Evolutionary conservation across 2,797 vertebrate species (phyloP), one percentile per base, ranked within the genome.

Genomic region (Caiman crocodilus): DNA sequence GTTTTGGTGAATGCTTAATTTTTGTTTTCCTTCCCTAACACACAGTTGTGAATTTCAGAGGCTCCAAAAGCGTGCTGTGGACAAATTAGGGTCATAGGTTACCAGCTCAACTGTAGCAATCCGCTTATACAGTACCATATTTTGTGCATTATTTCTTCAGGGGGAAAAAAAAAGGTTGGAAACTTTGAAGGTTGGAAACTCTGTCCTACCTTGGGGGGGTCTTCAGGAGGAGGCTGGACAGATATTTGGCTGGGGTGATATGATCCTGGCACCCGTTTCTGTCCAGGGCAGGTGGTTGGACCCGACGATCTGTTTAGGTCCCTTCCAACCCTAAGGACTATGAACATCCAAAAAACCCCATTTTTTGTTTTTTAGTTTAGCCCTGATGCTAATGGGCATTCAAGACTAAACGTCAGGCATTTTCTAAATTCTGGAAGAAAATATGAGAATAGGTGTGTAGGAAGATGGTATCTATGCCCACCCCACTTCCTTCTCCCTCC

Each of bases 31-130:
- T 81, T 76, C 1, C 61, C 30, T 61, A 74, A 61, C 18, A 63
- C n/a, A 13, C 8, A 2, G 13, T 81, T 76, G 55, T 0, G 1
- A 57, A 23, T 17, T 80, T 12, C 42, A 28, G 23, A 3, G 6
- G 56, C 50, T 4, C 57, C 25, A 3, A 55, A 77, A 26, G 5
- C 75, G 50, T 4, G 1, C 10, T 77, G 14, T 57, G 60, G 32
- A 3, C 26, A 55, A 59, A 73, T 61, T 76, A 89, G 35, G 15
- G 1, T 20, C 26, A 32, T 77, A 82, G 73, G 32, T 93, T 67
- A 64, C 79, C 1, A 64, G 65, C 58, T 32, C 26, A 28, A 0
- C 50, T 55, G 0, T 17, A 56, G 16, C 32, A 42, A n/a, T 14
- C 26, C 30, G 20, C 21, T 0, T 0, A 50, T 50, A 50, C 9